A percentile compares a stretch with the other conserved stretches of the same genome.
These are phyloP conservation scores for Zonitis immaculata DNA, from an alignment of 2,888 invertebrate species.

Conservation along the genomic window DNA sequence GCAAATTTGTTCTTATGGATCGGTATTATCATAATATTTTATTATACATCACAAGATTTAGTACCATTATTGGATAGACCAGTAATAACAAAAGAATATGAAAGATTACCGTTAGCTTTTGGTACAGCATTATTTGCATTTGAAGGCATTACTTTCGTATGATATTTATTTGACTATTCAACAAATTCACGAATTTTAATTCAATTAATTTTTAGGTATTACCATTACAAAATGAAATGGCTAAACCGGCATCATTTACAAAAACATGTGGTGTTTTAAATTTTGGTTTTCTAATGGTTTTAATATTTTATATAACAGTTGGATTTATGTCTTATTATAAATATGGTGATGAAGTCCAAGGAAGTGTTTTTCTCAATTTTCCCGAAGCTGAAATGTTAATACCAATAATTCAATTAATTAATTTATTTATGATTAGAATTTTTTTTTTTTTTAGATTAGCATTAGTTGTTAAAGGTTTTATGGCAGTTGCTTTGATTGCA, in stretches of 20 bases:
- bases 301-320: constrained; percentile 65
- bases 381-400: constrained; percentile 53
- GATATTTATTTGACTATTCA: no score
- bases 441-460: constrained; percentile 60
- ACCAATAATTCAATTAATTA: neutral
- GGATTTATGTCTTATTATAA: constrained; percentile 83
- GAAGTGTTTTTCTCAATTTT: constrained; percentile 82
- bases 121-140: constrained; percentile 91
- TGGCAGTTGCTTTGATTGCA: constrained; percentile 74
- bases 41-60: constrained; percentile 65
- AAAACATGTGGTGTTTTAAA: constrained; percentile 76
- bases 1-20: constrained; percentile 68
- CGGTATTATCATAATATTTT: constrained; percentile 69
- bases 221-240: constrained; percentile 85
- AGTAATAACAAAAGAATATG: constrained; percentile 42
- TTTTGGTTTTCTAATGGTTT: constrained; percentile 74
- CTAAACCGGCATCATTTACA: constrained; percentile 65
- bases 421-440: neutral
- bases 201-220: constrained; percentile 58
- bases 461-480: constrained; percentile 67
- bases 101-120: constrained; percentile 70
- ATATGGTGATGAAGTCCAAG: constrained; percentile 71
- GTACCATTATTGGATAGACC: constrained; percentile 56
- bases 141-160: constrained; percentile 82
- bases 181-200: neutral